A percentile compares a stretch with the other conserved stretches of the same genome.
Evolutionary conservation across 1,140 invertebrate species (phyloP).

Genomic region (Brachionus rotundiformis): DNA sequence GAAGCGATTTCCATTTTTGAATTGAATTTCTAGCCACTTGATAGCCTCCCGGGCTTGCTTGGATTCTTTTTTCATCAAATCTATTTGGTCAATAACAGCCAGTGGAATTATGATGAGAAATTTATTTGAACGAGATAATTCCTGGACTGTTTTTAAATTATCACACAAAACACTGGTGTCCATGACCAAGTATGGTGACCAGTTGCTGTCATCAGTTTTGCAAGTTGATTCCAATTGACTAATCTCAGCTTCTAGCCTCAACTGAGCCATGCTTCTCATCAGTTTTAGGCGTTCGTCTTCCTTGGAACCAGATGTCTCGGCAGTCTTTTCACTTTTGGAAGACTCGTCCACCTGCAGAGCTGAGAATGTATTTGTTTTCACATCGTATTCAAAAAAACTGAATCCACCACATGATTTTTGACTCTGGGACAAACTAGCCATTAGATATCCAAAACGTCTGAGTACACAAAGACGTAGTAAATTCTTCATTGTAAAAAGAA

Average conservation of each 20-base stretch:
- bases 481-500: no score
- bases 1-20: conserved; percentile 75
- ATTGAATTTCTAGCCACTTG: conserved; percentile 83
- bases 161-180: conserved; percentile 74
- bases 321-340: not conserved
- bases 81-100: conserved; percentile 79
- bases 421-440: conserved; percentile 55
- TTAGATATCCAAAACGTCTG: conserved; percentile 61
- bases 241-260: conserved; percentile 75
- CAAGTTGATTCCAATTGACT: conserved; percentile 70
- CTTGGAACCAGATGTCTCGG: not conserved
- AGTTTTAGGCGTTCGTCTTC: conserved; percentile 59
- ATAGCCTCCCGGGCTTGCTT: conserved; percentile 79
- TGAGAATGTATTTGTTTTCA: not conserved
- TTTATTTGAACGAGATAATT: conserved; percentile 73
- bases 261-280: conserved; percentile 74
- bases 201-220: conserved; percentile 60
- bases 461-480: conserved; percentile 60
- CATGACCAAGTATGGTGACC: conserved; percentile 76
- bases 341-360: not conserved
- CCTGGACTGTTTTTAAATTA: conserved; percentile 74
- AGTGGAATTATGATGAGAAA: conserved; percentile 79
- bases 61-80: conserved; percentile 77
- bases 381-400: conserved; percentile 37
- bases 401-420: not conserved